A percentile compares a stretch with the other conserved stretches of the same genome.
Evolutionary conservation across 2,113 vertebrate genomes (phyloP).

Genomic region (Eidolon helvum): DNA sequence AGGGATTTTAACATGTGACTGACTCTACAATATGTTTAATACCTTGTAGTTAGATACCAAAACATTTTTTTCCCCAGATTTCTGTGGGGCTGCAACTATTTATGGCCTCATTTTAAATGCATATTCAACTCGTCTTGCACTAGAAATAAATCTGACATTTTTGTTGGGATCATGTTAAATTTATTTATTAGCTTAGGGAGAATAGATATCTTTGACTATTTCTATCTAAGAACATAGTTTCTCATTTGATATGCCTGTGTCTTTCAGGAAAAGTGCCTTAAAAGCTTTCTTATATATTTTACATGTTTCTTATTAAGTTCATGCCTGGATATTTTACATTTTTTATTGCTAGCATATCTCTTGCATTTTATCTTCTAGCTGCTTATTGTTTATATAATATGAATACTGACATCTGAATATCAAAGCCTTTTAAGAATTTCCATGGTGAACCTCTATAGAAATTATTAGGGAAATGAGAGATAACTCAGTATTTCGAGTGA

Average conservation of each 20-base stretch:
- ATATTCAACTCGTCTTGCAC: neutral
- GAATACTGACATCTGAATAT: neutral
- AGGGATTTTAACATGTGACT: neutral
- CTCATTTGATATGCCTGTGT: neutral
- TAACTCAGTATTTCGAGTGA: neutral
- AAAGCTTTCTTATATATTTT: neutral
- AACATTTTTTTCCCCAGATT: neutral
- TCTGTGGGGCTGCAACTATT: neutral
- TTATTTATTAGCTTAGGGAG: neutral
- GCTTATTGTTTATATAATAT: neutral
- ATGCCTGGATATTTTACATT: neutral
- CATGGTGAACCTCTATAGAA: neutral
- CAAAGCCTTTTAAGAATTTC: neutral
- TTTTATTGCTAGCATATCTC: neutral
- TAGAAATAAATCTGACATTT: neutral
- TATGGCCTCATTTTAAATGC: slow-evolving; percentile 18
- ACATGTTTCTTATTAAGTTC: neutral
- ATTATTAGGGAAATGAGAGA: neutral
- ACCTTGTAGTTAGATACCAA: neutral
- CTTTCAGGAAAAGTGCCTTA: neutral
- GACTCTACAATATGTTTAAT: neutral
- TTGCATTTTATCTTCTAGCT: neutral
- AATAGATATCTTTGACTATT: neutral
- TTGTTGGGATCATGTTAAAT: neutral
- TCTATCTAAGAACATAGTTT: neutral